phyloP scores from a whole-genome alignment of 2,797 vertebrate genomes.

The Benthosema pterotum region DNA sequence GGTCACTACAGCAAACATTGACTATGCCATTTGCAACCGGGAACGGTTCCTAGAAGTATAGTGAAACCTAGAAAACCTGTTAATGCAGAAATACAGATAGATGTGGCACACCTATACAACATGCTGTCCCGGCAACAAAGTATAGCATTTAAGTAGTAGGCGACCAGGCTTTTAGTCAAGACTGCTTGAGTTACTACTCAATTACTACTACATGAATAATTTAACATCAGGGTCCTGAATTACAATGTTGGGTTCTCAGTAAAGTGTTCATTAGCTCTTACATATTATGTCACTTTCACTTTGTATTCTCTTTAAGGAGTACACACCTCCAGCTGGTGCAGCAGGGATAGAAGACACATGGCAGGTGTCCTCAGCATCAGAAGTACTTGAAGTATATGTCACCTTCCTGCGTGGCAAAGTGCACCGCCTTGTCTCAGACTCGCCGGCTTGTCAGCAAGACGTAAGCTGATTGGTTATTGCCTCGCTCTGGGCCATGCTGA shows the following conservation, averaged over 20 bases:
- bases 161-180: too few species aligned
- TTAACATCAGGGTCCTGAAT: too few species aligned
- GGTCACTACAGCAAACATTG: not conserved
- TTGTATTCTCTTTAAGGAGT: slow-evolving; percentile 65
- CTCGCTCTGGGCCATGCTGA: slow-evolving; percentile 42
- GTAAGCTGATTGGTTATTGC: slow-evolving; percentile 79
- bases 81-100: too few species aligned
- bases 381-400: slow-evolving; percentile 84
- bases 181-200: too few species aligned
- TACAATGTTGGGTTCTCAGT: too few species aligned
- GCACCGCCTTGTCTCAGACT: slow-evolving; percentile 76
- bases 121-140: too few species aligned
- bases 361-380: slow-evolving; percentile 74
- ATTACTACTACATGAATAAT: too few species aligned
- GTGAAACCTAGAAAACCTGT: too few species aligned
- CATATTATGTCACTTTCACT: not conserved
- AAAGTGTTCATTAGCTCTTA: too few species aligned
- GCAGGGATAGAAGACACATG: slow-evolving; percentile 66
- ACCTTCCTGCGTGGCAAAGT: slow-evolving; percentile 90
- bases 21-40: not conserved
- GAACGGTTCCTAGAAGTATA: too few species aligned
- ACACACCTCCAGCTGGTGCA: slow-evolving; percentile 59
- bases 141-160: too few species aligned
- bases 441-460: slow-evolving; percentile 79
- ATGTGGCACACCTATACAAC: too few species aligned